Evolutionary conservation across 2,888 invertebrate genomes (phyloP).

Genomic region (Synanthedon vespiformis): DNA sequence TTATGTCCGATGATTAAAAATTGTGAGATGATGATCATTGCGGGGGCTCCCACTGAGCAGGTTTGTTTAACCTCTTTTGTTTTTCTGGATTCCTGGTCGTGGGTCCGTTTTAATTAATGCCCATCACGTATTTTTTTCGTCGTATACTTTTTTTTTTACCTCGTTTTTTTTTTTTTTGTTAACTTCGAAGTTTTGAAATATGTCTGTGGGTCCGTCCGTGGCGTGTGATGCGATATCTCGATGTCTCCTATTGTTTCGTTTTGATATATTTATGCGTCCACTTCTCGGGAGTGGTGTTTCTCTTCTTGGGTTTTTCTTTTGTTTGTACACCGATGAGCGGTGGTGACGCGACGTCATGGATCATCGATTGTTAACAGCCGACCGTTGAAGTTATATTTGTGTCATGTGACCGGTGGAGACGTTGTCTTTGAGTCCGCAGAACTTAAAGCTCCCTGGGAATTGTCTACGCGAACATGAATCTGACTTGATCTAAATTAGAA

Average conservation of each 20-base stretch:
- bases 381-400: conserved; percentile 52
- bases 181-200: conserved; percentile 64
- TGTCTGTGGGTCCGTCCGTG: conserved; percentile 47
- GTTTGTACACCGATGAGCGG: conserved; percentile 33
- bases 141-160: conserved; percentile 50
- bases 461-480: not conserved
- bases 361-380: conserved; percentile 41
- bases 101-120: conserved; percentile 72
- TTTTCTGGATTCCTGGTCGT: conserved; percentile 65
- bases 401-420: conserved; percentile 25
- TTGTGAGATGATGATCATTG: conserved; percentile 68
- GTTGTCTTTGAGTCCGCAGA: conserved; percentile 24
- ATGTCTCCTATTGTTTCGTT: conserved; percentile 67
- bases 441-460: conserved; percentile 30
- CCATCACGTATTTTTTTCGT: conserved; percentile 68
- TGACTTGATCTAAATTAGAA: no score
- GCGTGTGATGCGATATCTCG: conserved; percentile 64
- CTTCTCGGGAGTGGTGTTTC: conserved; percentile 47
- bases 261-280: conserved; percentile 66
- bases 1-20: conserved; percentile 64
- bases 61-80: conserved; percentile 66
- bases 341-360: conserved; percentile 42
- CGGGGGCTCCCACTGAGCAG: conserved; percentile 65
- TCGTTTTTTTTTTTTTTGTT: conserved; percentile 45
- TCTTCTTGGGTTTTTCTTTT: conserved; percentile 27